These are phyloP conservation scores for Thamnophis elegans DNA, from an alignment of 2,797 vertebrate species.

Conservation along the genomic window DNA sequence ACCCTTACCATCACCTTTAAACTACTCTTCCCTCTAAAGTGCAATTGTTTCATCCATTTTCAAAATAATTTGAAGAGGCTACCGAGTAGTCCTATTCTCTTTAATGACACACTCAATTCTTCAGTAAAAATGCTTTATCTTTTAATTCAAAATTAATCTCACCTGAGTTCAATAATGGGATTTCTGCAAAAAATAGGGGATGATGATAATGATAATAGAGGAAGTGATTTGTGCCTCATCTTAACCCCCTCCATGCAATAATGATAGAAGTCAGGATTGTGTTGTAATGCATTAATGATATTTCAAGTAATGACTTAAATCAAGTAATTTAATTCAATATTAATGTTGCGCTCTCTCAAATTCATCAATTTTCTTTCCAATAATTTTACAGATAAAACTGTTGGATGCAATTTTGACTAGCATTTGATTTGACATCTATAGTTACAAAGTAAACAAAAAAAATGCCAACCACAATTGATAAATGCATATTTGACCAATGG, in stretches of 20 bases:
- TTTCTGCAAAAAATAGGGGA: background rate
- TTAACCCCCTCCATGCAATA: background rate
- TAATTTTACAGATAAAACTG: background rate
- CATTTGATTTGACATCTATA: background rate
- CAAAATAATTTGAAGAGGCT: background rate
- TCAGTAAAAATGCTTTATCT: background rate
- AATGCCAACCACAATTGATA: background rate
- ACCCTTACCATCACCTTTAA: background rate
- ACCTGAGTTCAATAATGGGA: background rate
- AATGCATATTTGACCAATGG: background rate
- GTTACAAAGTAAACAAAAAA: background rate
- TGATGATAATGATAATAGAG: background rate
- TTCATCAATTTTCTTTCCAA: background rate
- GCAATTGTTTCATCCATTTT: background rate
- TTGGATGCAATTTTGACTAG: background rate
- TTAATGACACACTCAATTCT: background rate
- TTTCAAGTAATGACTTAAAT: background rate
- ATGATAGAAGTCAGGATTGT: background rate
- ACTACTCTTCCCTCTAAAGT: background rate
- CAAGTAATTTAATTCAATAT: background rate
- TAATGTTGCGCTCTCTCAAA: background rate
- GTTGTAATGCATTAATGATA: background rate
- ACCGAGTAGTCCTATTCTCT: background rate
- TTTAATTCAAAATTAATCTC: background rate
- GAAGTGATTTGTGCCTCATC: background rate